A percentile compares a stretch with the other conserved stretches of the same genome.
These are phyloP conservation scores for Cossypha dichroa DNA, from an alignment of 2,797 vertebrate genomes.

Conservation along the genomic window DNA sequence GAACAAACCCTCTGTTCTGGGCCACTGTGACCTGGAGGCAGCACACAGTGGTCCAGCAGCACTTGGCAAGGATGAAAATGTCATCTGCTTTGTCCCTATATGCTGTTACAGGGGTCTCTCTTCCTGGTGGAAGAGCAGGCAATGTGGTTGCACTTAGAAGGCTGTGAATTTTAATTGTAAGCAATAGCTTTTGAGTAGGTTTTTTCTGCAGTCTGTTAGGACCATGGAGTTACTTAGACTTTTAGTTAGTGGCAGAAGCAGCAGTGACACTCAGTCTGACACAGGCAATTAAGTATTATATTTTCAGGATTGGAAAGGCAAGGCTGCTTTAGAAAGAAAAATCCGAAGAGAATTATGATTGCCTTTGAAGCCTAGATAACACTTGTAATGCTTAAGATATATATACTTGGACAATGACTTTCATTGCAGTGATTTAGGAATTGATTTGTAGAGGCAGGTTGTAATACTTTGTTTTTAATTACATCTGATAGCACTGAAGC, in stretches of 20 bases:
- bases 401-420: background rate
- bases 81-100: background rate
- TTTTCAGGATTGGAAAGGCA: background rate
- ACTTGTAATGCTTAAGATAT: background rate
- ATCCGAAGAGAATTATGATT: background rate
- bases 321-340: background rate
- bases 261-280: background rate
- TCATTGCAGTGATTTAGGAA: background rate
- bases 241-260: background rate
- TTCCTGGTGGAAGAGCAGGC: background rate
- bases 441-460: background rate
- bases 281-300: background rate
- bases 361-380: background rate
- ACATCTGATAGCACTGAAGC: background rate
- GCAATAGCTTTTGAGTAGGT: rapidly evolving
- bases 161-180: background rate
- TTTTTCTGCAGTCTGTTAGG: background rate
- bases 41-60: background rate
- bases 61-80: background rate
- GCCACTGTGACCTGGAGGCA: rapidly evolving
- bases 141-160: rapidly evolving
- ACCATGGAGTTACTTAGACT: background rate
- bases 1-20: background rate
- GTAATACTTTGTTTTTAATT: slow-evolving; percentile 7
- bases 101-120: background rate